Conservation (phyloP, 2,797 vertebrate species). For the Falco naumanni region DNA sequence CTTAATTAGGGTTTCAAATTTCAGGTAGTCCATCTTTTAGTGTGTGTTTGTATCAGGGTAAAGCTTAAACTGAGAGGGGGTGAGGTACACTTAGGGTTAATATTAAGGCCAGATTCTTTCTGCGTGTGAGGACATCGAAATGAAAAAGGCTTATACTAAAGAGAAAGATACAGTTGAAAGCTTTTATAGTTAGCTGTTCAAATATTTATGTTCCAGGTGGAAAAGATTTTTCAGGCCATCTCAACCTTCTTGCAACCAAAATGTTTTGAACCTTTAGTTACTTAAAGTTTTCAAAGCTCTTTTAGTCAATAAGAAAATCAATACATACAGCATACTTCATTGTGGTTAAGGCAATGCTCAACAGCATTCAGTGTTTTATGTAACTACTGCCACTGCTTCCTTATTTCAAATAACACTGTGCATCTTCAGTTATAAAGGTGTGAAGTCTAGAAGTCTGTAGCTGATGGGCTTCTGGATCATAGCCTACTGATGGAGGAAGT, state of each 20-base stretch:
- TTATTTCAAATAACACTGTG: background rate
- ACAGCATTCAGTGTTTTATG: background rate
- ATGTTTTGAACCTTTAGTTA: slow-evolving; percentile 37
- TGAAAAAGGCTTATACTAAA: background rate
- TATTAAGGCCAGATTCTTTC: background rate
- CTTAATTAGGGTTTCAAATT: slow-evolving; percentile 15
- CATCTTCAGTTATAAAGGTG: background rate
- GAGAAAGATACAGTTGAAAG: slow-evolving; percentile 2
- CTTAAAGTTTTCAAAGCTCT: slow-evolving; percentile 14
- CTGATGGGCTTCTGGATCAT: background rate
- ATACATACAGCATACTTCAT: background rate
- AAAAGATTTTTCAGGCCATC: slow-evolving; percentile 1
- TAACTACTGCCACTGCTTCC: background rate
- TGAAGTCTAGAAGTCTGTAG: background rate
- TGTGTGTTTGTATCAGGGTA: background rate
- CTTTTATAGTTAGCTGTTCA: background rate
- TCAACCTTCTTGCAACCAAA: slow-evolving; percentile 11
- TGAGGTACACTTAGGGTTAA: background rate
- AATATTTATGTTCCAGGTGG: background rate
- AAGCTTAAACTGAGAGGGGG: background rate
- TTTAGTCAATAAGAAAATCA: slow-evolving; percentile 35
- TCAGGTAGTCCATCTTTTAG: background rate
- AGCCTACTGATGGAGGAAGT: background rate
- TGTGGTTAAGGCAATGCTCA: background rate
- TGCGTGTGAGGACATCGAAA: background rate